Evolutionary conservation across 2,797 vertebrate genomes (phyloP).

Genomic region (Hippocampus kuda): DNA sequence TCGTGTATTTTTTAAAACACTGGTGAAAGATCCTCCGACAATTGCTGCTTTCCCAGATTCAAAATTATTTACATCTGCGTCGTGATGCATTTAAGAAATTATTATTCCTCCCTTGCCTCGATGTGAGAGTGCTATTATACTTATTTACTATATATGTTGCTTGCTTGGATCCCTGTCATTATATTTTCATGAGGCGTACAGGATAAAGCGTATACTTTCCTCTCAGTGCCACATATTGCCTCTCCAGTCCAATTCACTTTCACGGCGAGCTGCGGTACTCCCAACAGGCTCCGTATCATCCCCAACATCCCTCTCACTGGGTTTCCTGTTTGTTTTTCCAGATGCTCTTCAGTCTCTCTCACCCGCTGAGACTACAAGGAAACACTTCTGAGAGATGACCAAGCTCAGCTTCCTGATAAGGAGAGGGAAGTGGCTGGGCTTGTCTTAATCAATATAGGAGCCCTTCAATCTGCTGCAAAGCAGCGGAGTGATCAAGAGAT

Average conservation of each 20-base stretch:
- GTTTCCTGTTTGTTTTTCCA: slow-evolving; percentile 71
- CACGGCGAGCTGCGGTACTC: slow-evolving; percentile 41
- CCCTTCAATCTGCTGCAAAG: slow-evolving; percentile 50
- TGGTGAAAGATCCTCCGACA: neutral
- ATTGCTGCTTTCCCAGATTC: neutral
- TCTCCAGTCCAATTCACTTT: slow-evolving; percentile 45
- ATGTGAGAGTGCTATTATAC: neutral
- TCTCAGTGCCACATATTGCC: slow-evolving; percentile 32
- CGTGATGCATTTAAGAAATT: neutral
- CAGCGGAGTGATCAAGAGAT: slow-evolving; percentile 46
- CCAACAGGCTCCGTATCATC: slow-evolving; percentile 57
- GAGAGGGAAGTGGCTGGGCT: slow-evolving; percentile 21
- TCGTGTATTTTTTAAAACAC: neutral
- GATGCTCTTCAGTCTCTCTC: slow-evolving; percentile 52
- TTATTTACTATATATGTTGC: slow-evolving; percentile 24
- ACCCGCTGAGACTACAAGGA: slow-evolving; percentile 56
- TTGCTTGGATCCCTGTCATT: slow-evolving; percentile 54
- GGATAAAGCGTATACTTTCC: slow-evolving; percentile 42
- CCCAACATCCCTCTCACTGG: slow-evolving; percentile 45
- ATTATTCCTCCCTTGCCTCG: neutral
- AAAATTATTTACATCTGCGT: neutral
- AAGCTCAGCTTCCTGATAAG: slow-evolving; percentile 36
- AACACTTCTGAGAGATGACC: slow-evolving; percentile 42
- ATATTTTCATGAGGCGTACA: slow-evolving; percentile 69
- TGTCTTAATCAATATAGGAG: slow-evolving; percentile 52